These are phyloP conservation scores for Diorhabda carinulata DNA, from an alignment of 1,140 invertebrate genomes.

Conservation along the genomic window DNA sequence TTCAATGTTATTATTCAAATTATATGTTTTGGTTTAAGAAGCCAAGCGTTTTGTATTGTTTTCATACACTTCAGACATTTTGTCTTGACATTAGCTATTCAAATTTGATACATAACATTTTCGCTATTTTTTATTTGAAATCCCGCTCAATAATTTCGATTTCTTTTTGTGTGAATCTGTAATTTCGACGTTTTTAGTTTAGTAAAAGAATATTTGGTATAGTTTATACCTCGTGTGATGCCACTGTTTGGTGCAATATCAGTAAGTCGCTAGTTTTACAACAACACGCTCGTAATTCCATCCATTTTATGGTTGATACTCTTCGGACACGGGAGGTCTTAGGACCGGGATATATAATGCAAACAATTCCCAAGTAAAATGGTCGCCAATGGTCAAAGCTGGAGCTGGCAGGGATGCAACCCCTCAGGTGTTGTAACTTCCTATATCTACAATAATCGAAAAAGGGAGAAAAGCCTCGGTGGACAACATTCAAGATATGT, in stretches of 20 bases:
- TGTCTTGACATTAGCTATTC: too few relatives aligned
- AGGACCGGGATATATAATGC: slow-evolving; percentile 20
- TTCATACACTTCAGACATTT: too few relatives aligned
- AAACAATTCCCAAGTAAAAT: slow-evolving; percentile 19
- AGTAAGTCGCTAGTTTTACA: slow-evolving; percentile 15
- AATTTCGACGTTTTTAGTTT: too few relatives aligned
- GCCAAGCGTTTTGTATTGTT: too few relatives aligned
- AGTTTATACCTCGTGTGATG: background rate
- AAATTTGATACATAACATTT: too few relatives aligned
- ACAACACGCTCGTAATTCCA: slow-evolving; percentile 18
- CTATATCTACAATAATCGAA: slow-evolving; percentile 19
- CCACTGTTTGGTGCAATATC: slow-evolving; percentile 15
- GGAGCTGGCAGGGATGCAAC: slow-evolving; percentile 5
- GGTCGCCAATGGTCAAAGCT: slow-evolving; percentile 9
- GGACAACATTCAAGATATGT: slow-evolving; percentile 10
- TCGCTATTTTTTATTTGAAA: too few relatives aligned
- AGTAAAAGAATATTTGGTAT: too few relatives aligned
- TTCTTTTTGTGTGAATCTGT: too few relatives aligned
- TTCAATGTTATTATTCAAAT: too few relatives aligned
- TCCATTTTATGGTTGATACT: slow-evolving; percentile 21
- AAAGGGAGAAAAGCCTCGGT: slow-evolving; percentile 11
- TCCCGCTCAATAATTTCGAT: too few relatives aligned
- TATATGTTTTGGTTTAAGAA: too few relatives aligned
- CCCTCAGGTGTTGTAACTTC: slow-evolving; percentile 13
- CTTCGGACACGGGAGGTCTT: slow-evolving; percentile 12